A percentile compares a stretch with the other conserved stretches of the same genome.
phyloP scores from a whole-genome alignment of 1,140 invertebrate species.

The Cepaea nemoralis region DNA sequence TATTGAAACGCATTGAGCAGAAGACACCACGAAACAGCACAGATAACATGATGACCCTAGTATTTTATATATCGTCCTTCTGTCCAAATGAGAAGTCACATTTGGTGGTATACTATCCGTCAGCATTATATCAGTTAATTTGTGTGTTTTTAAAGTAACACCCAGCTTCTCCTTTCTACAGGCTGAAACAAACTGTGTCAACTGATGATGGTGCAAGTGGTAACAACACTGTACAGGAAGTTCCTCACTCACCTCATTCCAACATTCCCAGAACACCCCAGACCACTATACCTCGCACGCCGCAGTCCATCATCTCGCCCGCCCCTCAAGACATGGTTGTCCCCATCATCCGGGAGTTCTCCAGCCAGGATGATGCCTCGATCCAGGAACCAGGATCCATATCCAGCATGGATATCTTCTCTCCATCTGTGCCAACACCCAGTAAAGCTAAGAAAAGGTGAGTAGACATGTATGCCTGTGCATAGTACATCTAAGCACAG shows the following conservation, averaged over 20 bases:
- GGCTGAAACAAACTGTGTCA: neutral
- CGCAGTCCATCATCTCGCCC: conserved; percentile 19
- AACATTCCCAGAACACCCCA: neutral
- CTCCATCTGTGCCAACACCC: conserved; percentile 54
- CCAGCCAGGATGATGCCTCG: conserved; percentile 50
- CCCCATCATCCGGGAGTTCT: conserved; percentile 40
- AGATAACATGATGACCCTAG: too few relatives aligned
- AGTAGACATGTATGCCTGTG: too few relatives aligned
- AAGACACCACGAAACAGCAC: too few relatives aligned
- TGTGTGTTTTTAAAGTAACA: too few relatives aligned
- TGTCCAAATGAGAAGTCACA: too few relatives aligned
- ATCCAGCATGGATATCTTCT: conserved; percentile 56
- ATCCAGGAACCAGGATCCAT: conserved; percentile 57
- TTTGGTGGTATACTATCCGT: too few relatives aligned
- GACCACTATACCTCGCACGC: neutral
- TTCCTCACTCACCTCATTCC: neutral
- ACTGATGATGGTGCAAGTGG: neutral
- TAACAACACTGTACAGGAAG: neutral
- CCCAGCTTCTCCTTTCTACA: neutral
- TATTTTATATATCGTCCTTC: too few relatives aligned
- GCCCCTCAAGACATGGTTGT: conserved; percentile 32
- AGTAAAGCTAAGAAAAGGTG: conserved; percentile 65
- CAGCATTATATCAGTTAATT: too few relatives aligned
- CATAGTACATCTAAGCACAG: too few relatives aligned
- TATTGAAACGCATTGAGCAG: too few relatives aligned